Conservation (phyloP, 2,113 vertebrate genomes). For the Platysteira castanea region DNA sequence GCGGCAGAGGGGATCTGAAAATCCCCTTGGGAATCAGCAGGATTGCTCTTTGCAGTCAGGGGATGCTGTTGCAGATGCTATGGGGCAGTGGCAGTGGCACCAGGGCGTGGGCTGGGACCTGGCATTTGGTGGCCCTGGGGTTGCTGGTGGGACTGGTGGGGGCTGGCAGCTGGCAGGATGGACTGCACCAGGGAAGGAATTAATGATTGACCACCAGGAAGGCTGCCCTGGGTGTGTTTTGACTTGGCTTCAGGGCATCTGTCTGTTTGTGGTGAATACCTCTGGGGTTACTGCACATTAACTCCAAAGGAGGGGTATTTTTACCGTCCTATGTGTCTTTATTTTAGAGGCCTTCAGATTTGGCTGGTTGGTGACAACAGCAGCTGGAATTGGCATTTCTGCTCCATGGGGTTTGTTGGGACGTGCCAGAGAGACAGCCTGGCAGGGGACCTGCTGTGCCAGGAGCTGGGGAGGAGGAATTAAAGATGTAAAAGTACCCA, state of each 20-base stretch:
- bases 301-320: neutral
- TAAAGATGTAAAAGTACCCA: neutral
- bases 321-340: neutral
- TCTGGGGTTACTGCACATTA: neutral
- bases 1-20: neutral
- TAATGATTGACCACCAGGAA: neutral
- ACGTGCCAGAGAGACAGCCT: neutral
- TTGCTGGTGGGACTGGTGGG: neutral
- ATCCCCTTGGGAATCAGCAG: neutral
- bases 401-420: neutral
- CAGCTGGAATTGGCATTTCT: neutral
- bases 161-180: neutral
- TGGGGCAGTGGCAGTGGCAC: rapidly evolving
- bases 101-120: rapidly evolving
- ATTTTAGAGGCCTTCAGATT: neutral
- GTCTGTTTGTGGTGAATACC: neutral
- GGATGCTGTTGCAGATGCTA: neutral
- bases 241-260: neutral
- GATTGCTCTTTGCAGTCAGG: neutral
- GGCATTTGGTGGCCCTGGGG: neutral
- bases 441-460: neutral
- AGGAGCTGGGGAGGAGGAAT: rapidly evolving
- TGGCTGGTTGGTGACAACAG: neutral
- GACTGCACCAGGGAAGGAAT: neutral
- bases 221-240: neutral